Evolutionary conservation across 2,113 vertebrate genomes (phyloP).

Genomic region (Microcebus griseorufus): DNA sequence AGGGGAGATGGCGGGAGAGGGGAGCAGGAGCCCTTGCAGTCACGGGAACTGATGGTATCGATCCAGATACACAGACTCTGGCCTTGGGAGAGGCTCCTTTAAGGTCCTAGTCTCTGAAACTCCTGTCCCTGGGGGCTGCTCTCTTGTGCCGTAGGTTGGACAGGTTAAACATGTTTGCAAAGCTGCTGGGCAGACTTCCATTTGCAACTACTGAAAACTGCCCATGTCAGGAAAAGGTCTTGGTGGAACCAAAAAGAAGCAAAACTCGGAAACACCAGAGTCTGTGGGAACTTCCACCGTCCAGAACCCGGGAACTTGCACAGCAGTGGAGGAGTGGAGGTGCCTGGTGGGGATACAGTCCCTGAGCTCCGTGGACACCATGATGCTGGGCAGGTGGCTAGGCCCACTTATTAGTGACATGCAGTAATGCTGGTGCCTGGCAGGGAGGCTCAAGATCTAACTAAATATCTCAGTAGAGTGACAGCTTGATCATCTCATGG

Average conservation of each 20-base stretch:
- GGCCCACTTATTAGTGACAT: background rate
- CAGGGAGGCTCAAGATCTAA: background rate
- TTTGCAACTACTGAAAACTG: background rate
- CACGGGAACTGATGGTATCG: background rate
- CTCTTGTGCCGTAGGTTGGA: background rate
- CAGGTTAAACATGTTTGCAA: background rate
- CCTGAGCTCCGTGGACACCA: background rate
- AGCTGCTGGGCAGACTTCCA: background rate
- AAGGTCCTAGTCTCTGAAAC: background rate
- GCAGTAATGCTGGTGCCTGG: background rate
- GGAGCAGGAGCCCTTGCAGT: background rate
- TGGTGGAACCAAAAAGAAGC: background rate
- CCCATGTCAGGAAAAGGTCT: background rate
- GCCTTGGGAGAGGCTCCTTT: background rate
- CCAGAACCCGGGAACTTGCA: background rate
- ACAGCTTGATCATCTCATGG: background rate
- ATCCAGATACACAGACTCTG: background rate
- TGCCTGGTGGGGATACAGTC: background rate
- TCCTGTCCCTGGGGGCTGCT: background rate
- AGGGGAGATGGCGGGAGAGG: background rate
- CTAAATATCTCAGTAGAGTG: background rate
- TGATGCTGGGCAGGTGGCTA: background rate
- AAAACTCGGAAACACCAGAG: background rate
- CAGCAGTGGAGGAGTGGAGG: background rate
- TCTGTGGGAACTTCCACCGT: background rate